phyloP scores from a whole-genome alignment of 2,797 vertebrate species.

The Cynodonichthys magdalenae region DNA sequence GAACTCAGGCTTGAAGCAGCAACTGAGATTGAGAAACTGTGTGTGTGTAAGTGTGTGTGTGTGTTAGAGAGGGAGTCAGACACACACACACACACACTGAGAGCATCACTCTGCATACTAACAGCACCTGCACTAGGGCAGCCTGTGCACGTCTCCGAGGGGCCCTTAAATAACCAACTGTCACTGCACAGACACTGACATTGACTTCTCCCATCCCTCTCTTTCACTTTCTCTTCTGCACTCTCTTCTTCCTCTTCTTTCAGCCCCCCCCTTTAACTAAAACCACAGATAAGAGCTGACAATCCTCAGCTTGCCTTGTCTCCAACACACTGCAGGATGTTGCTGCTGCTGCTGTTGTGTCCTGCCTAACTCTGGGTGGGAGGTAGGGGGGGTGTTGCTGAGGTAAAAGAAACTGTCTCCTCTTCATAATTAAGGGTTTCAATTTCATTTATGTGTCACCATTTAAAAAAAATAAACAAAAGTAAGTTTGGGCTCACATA shows the following conservation, averaged over 20 bases:
- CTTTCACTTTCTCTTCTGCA: slow-evolving; percentile 51
- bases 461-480: slow-evolving; percentile 9
- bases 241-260: slow-evolving; percentile 39
- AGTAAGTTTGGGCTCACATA: slow-evolving; percentile 52
- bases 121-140: slow-evolving; percentile 75
- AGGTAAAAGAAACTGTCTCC: slow-evolving; percentile 1
- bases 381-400: slow-evolving; percentile 12
- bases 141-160: slow-evolving; percentile 69
- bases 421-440: slow-evolving; percentile 40
- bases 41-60: slow-evolving; percentile 27
- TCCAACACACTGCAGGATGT: slow-evolving; percentile 65
- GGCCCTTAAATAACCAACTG: slow-evolving; percentile 80
- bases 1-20: slow-evolving; percentile 61
- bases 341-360: slow-evolving; percentile 68
- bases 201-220: slow-evolving; percentile 62
- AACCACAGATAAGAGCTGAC: slow-evolving; percentile 69
- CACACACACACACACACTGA: slow-evolving; percentile 51
- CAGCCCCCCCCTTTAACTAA: slow-evolving; percentile 4
- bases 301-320: slow-evolving; percentile 66
- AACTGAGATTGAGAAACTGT: slow-evolving; percentile 46
- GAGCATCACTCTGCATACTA: slow-evolving; percentile 77
- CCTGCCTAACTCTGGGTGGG: slow-evolving; percentile 48
- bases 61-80: slow-evolving; percentile 27
- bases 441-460: slow-evolving; percentile 26
- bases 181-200: slow-evolving; percentile 80